Percentiles rank a stretch among this genome's conserved stretches.
These are phyloP conservation scores for Mercenaria mercenaria DNA, from an alignment of 1,140 invertebrate genomes.

Conservation along the genomic window DNA sequence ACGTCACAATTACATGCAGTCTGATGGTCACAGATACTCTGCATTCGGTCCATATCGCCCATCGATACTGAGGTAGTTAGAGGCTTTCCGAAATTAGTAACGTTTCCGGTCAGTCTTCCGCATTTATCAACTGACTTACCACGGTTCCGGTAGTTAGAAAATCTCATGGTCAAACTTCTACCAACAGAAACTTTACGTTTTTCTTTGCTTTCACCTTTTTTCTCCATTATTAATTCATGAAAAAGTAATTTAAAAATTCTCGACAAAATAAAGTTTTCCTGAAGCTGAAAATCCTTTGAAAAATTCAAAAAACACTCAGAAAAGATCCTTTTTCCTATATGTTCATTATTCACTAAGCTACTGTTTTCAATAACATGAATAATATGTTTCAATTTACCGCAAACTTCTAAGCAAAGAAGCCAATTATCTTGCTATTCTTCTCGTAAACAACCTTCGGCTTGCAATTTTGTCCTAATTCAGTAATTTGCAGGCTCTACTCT, in stretches of 20 bases:
- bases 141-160: constrained; percentile 55
- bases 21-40: background rate
- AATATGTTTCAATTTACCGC: constrained; percentile 23
- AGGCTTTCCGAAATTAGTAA: constrained; percentile 3
- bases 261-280: too few species aligned
- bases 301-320: too few species aligned
- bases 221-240: background rate
- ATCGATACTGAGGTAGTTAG: constrained; percentile 47
- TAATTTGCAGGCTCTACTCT: constrained; percentile 26
- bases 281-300: too few species aligned
- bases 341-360: constrained; percentile 3
- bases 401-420: constrained; percentile 7
- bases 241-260: background rate
- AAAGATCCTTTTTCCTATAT: too few species aligned
- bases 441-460: background rate
- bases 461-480: constrained; percentile 40
- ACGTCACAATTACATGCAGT: constrained; percentile 5
- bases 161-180: constrained; percentile 58
- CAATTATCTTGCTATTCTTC: background rate
- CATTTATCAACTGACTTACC: constrained; percentile 54
- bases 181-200: constrained; percentile 51
- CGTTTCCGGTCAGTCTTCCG: constrained; percentile 22
- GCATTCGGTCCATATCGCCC: constrained; percentile 39
- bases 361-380: constrained; percentile 18
- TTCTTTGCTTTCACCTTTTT: constrained; percentile 28